These are phyloP conservation scores for Lepus americanus DNA, from an alignment of 2,113 vertebrate species.

Conservation along the genomic window DNA sequence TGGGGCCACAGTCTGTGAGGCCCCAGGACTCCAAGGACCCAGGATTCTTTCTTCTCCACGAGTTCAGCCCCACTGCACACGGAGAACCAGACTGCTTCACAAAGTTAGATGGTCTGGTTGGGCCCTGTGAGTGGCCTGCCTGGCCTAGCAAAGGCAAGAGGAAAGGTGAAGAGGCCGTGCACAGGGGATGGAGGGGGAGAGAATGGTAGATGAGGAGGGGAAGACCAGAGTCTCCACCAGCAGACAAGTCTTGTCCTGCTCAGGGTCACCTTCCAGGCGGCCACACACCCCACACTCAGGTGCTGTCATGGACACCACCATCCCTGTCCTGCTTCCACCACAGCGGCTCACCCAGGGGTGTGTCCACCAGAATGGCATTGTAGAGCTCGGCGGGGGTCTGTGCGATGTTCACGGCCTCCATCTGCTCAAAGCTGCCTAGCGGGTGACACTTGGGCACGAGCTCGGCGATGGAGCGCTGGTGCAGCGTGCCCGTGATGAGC, in stretches of 20 bases:
- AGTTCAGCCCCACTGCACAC: conserved; percentile 36
- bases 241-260: neutral
- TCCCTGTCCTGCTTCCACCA: neutral
- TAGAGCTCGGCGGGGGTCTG: conserved; percentile 99
- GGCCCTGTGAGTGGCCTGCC: neutral
- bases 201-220: neutral
- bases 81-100: neutral
- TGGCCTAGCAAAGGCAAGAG: conserved; percentile 14
- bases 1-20: neutral
- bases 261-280: neutral
- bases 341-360: conserved; percentile 93
- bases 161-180: neutral
- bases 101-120: neutral
- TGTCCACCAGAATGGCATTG: conserved; percentile 99
- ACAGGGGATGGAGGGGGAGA: neutral
- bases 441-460: conserved; percentile 99
- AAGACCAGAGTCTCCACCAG: conserved; percentile 14
- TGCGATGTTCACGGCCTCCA: conserved; percentile 99
- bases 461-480: conserved; percentile 97
- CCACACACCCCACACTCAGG: neutral
- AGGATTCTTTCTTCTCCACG: neutral
- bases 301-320: neutral
- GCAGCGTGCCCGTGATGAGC: conserved; percentile 97
- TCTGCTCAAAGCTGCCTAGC: conserved; percentile 98
- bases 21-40: neutral